Evolutionary conservation across 2,797 vertebrate genomes (phyloP), one percentile per base, ranked within the genome.

Genomic region (Diplodus puntazzo): DNA sequence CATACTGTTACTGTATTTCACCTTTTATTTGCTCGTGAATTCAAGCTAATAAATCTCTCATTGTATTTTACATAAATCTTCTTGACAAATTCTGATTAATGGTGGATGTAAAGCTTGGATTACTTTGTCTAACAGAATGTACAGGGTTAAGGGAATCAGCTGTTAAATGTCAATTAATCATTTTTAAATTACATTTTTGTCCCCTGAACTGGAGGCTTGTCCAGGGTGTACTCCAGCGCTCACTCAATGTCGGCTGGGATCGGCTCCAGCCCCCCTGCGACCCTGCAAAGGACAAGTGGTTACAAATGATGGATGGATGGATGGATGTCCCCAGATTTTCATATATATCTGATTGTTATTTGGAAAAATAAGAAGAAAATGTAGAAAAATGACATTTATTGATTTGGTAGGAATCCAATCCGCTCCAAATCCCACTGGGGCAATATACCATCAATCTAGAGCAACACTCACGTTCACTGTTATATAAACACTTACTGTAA

Each of bases 391-490:
- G 0, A 27, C 1, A 25, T 3, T 7, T 10, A 69, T 6, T 30
- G 12, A 61, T 60, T 72, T 1, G 69, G 11, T 18, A 23, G 20
- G 34, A 60, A 57, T 75, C 1, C 50, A 54, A 59, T 27, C 7
- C 5, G n/a, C 14, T 21, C 27, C 23, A n/a, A 45, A 30, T 46
- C 17, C 0, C 11, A 6, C 9, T 46, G 42, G 68, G 20, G 25
- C 12, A 66, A 76, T 11, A 12, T 55, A 13, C 55, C 21, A 72
- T 82, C 34, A 69, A 16, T 67, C 11, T 64, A 17, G 60, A 72
- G 16, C 67, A 68, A 69, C 23, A 34, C 0, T 12, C 4, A 0
- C 27, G 55, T 11, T 66, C 0, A 2, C 13, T 61, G 18, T 25
- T 23, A 52, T 23, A 63, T 18, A 42, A 23, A 68, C 52, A 18